Percentiles rank a stretch among this genome's conserved stretches.
Conservation (phyloP, 1,140 invertebrate genomes). For the Adelges cooleyi region DNA sequence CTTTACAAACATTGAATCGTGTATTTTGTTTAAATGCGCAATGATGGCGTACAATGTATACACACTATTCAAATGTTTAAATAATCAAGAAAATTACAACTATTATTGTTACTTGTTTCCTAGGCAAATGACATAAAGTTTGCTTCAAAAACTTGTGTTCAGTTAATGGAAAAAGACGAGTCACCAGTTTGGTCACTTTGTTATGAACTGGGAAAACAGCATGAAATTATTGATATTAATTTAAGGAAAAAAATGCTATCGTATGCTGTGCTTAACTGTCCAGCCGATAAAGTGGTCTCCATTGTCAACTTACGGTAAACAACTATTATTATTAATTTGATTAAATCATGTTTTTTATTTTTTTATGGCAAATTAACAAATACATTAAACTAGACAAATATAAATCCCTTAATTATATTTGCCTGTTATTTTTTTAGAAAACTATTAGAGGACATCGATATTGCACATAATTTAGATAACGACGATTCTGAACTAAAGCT, state of each 20-base stretch:
- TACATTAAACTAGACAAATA: no score
- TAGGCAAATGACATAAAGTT: slow-evolving; percentile 15
- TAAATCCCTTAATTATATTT: no score
- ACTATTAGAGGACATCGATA: background rate
- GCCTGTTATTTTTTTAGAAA: slow-evolving; percentile 16
- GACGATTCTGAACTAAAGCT: background rate
- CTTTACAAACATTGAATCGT: background rate
- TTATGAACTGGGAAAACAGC: slow-evolving; percentile 2
- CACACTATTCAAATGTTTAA: background rate
- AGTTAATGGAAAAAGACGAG: slow-evolving; percentile 19
- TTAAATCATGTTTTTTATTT: no score
- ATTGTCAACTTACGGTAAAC: slow-evolving; percentile 6
- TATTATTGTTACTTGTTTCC: background rate
- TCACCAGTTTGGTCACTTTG: slow-evolving; percentile 6
- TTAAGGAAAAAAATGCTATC: slow-evolving; percentile 6
- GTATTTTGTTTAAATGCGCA: slow-evolving; percentile 21
- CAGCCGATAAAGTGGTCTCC: background rate
- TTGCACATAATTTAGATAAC: background rate
- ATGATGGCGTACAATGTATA: slow-evolving; percentile 14
- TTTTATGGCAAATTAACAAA: no score
- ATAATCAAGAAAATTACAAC: background rate
- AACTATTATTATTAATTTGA: background rate
- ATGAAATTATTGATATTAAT: slow-evolving; percentile 5
- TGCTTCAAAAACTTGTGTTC: slow-evolving; percentile 11
- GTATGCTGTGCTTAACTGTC: slow-evolving; percentile 17